These are phyloP conservation scores for Tineola bisselliella DNA, from an alignment of 2,888 invertebrate genomes.

Conservation along the genomic window DNA sequence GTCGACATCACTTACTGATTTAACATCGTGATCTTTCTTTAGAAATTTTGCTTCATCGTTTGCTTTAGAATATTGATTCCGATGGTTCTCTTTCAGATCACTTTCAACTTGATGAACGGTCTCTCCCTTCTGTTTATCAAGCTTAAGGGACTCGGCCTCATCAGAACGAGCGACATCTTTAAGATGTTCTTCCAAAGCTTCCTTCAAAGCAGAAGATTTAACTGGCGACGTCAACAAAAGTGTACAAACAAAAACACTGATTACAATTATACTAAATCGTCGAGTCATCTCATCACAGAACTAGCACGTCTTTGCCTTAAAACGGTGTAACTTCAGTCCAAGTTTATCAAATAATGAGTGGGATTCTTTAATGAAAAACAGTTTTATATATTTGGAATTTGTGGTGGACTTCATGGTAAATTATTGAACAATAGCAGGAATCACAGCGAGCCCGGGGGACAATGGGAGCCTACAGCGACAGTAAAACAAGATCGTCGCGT, in stretches of 20 bases:
- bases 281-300: conserved; percentile 42
- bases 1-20: conserved; percentile 51
- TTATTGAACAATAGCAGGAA: conserved; percentile 65
- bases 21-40: conserved; percentile 55
- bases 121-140: conserved; percentile 55
- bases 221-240: conserved; percentile 32
- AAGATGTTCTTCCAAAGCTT: conserved; percentile 56
- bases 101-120: conserved; percentile 55
- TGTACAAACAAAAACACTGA: conserved; percentile 31
- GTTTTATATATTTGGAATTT: conserved; percentile 55
- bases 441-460: conserved; percentile 43
- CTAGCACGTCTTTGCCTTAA: background rate
- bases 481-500: conserved; percentile 28
- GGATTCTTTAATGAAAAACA: conserved; percentile 34
- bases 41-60: conserved; percentile 56
- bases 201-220: conserved; percentile 45
- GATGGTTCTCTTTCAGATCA: conserved; percentile 47
- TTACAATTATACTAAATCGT: conserved; percentile 29
- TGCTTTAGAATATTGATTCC: conserved; percentile 53
- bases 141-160: conserved; percentile 46
- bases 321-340: conserved; percentile 23
- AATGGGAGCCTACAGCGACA: conserved; percentile 36
- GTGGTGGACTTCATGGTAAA: conserved; percentile 54
- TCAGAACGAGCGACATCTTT: conserved; percentile 55
- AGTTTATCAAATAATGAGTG: conserved; percentile 37